Conservation (phyloP, 2,113 vertebrate genomes). For the Neolamprologus variostigma region DNA sequence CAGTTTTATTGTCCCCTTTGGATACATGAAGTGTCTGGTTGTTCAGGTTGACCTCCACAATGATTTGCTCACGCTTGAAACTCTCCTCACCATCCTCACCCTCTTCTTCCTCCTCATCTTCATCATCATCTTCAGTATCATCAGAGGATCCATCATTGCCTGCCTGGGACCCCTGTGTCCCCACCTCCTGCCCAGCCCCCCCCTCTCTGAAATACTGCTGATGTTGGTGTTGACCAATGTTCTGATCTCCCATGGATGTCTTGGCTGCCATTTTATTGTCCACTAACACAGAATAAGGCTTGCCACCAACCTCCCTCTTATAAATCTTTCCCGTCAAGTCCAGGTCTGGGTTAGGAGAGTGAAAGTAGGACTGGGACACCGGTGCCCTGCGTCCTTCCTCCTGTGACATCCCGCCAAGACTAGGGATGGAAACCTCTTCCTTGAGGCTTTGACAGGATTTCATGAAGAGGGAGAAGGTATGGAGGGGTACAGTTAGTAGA, state of each 20-base stretch:
- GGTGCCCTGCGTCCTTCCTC: slow-evolving; percentile 79
- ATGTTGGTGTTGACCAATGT: slow-evolving; percentile 71
- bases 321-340: slow-evolving; percentile 87
- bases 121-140: slow-evolving; percentile 74
- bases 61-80: slow-evolving; percentile 97
- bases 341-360: slow-evolving; percentile 79
- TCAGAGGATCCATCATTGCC: slow-evolving; percentile 74
- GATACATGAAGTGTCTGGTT: slow-evolving; percentile 98
- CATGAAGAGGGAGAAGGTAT: slow-evolving; percentile 62
- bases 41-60: slow-evolving; percentile 99
- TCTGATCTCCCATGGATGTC: slow-evolving; percentile 62
- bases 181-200: slow-evolving; percentile 43
- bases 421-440: slow-evolving; percentile 76
- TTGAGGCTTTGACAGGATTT: slow-evolving; percentile 84
- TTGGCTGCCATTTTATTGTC: slow-evolving; percentile 84
- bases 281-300: slow-evolving; percentile 86
- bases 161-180: slow-evolving; percentile 56
- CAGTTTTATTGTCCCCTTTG: slow-evolving; percentile 90
- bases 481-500: neutral
- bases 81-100: slow-evolving; percentile 75
- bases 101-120: slow-evolving; percentile 82
- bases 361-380: slow-evolving; percentile 77
- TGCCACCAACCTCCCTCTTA: slow-evolving; percentile 83
- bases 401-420: slow-evolving; percentile 83
- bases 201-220: slow-evolving; percentile 87